Evolutionary conservation across 2,888 invertebrate genomes (phyloP), one percentile per base, ranked within the genome.

Genomic region (Baronia brevicornis): DNA sequence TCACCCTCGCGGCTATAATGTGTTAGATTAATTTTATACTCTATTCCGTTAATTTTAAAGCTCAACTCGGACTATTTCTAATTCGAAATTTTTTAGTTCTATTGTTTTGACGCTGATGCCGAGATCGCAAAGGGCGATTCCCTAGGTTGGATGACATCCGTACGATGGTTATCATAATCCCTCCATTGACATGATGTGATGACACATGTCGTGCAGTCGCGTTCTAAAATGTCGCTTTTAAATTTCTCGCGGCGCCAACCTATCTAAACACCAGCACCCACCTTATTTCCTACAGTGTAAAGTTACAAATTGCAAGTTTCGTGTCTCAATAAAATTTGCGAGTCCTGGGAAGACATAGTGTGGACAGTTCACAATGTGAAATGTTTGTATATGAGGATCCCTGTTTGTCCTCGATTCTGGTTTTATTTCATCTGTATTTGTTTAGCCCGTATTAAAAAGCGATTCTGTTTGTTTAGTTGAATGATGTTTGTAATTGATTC

Each of bases 101-200:
- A 56, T 59, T 56, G 57, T 53, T 60, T 53, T 51, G 50, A 34
- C 44, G 43, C 43, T 46, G 40, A 50, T 51, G 60, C 61, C 41
- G 61, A 74, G 82, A 80, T 80, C 71, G 74, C 69, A 59, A 71
- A 80, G 82, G 84, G 84, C 69, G 82, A 82, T 82, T 75, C 78
- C 78, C 78, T 62, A 64, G 46, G 65, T 65, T 75, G 71, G 79
- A 79, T 79, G 77, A 63, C 75, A 78, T 79, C 70, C 72, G 74
- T 67, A 69, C 79, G 84, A 82, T 82, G 70, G 82, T 80, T 82
- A 84, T 84, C 84, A 80, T 84, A 84, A 84, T 84, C 84, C 80
- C 73, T 67, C 71, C 80, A 80, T 80, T 80, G 82, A 84, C 77
- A 69, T 79, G 74, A 84, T 84, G 84, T 84, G 84, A 84, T 78